A percentile compares a stretch with the other conserved stretches of the same genome.
phyloP scores from a whole-genome alignment of 2,888 invertebrate species.

The Thyatira batis region DNA sequence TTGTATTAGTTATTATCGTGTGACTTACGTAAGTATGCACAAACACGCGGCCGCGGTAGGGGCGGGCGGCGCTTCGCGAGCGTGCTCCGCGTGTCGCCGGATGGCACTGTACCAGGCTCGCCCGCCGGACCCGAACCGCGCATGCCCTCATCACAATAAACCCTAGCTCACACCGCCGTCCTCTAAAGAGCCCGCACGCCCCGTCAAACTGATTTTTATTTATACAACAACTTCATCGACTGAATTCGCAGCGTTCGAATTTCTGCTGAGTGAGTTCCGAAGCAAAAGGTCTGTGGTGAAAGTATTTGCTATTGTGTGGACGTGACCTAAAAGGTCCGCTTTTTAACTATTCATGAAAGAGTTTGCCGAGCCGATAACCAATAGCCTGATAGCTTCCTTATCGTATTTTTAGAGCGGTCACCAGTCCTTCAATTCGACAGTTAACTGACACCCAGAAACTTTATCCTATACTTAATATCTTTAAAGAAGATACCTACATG shows the following conservation, averaged over 20 bases:
- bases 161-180: constrained; percentile 64
- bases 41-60: constrained; percentile 19
- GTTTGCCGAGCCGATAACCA: constrained; percentile 58
- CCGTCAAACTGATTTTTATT: constrained; percentile 63
- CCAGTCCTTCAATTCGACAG: constrained; percentile 24
- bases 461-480: constrained; percentile 6
- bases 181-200: constrained; percentile 52
- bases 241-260: constrained; percentile 26
- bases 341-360: constrained; percentile 69
- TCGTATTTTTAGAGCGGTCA: constrained; percentile 53
- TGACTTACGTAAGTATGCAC: constrained; percentile 72
- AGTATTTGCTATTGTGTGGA: constrained; percentile 23
- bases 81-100: constrained; percentile 54
- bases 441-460: constrained; percentile 19
- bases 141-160: constrained; percentile 71
- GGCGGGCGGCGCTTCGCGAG: constrained; percentile 38
- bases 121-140: constrained; percentile 55
- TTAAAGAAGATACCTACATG: background rate
- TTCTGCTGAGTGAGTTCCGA: background rate
- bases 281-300: background rate
- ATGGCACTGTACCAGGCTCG: constrained; percentile 56
- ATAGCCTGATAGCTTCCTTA: constrained; percentile 57
- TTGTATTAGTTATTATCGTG: constrained; percentile 32
- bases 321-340: constrained; percentile 42
- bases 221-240: constrained; percentile 53